Evolutionary conservation across 2,888 invertebrate species (phyloP), one percentile per base, ranked within the genome.

Genomic region (Lacanobia wlatinum): DNA sequence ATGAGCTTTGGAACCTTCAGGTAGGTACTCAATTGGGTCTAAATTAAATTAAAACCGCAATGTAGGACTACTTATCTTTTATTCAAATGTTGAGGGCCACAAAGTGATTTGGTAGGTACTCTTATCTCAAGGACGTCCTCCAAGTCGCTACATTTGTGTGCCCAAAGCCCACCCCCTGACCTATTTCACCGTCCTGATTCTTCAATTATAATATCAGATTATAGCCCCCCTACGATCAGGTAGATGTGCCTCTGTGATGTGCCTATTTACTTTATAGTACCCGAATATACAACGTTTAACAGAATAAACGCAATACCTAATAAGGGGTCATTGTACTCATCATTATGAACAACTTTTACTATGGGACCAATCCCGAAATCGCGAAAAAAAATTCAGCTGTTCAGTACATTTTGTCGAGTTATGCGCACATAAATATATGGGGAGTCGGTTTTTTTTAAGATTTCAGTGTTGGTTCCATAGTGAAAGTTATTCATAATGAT

Each of bases 101-200:
- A 53, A 56, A 43, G n/a, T 60, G 55, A 82, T 73, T 70, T n/a
- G n/a, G n/a, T n/a, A 62, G 21, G 58, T 70, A 46, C 55, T 70
- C 64, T 46, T 59, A 70, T 72, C 46, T 74, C 59, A 69, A 72
- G 76, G 68, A 74, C 78, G 70, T 61, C 68, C 78, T 83, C 66
- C 59, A 76, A 61, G 62, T 40, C 43, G 55, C 28, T 64, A 73
- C 58, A 68, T 56, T 71, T 63, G 67, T 50, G 40, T 34, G 18
- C 71, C 61, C 62, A n/a, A 61, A 50, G 53, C 72, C 75, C 65
- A 68, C 70, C 81, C 68, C 48, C 4, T 84, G 83, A 79, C 85
- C 85, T 75, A 79, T 64, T 76, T 84, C 40, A 38, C 46, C 46
- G 68, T 62, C 61, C 64, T 56, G 40, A 72, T 73, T 77, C n/a